Evolutionary conservation across 2,113 vertebrate genomes (phyloP), one percentile per base, ranked within the genome.

Genomic region (Glaucidium brasilianum): DNA sequence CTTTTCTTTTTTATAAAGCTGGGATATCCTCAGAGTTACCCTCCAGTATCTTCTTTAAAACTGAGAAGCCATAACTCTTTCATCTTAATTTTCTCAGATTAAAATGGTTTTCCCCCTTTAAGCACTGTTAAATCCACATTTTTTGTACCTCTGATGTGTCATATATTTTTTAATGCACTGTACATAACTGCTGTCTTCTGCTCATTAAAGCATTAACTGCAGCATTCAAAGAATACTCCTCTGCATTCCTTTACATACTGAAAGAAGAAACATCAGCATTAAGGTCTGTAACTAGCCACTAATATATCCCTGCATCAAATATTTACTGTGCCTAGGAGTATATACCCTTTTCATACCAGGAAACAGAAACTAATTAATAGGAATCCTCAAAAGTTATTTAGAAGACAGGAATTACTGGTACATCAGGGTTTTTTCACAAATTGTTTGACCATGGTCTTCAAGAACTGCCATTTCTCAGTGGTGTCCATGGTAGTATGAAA

Each of bases 401-500:
- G 34, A 90, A 74, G 71, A 83, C 26, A 71, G 39, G n/a, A 85
- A 92, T 35, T 56, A 80, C 35, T 92, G 27, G 19, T 62, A 15
- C 30, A 64, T 83, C 30, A 34, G 19, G 11, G 11, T 3, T 39
- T 75, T 88, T 60, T 73, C 68, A 68, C 23, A 66, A 58, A 30
- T 9, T 2, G 20, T 72, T 62, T 92, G 60, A 81, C n/a, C 37
- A 45, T 0, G 0, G 32, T 90, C 55, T 90, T 68, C 52, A 88
- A 78, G 30, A 94, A 45, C 18, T 59, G 39, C 35, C 21, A 43
- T 64, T 93, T 75, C 62, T 95, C 66, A 75, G 66, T 3, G 4
- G n/a, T 15, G 30, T 20, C 21, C n/a, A 50, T 0, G 0, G 34
- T n/a, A 75, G 52, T 3, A 35, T 5, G 30, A 62, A 62, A 71